Percentiles rank a stretch among this genome's conserved stretches.
These are phyloP conservation scores for Ibycter americanus DNA, from an alignment of 2,797 vertebrate species.

Conservation along the genomic window DNA sequence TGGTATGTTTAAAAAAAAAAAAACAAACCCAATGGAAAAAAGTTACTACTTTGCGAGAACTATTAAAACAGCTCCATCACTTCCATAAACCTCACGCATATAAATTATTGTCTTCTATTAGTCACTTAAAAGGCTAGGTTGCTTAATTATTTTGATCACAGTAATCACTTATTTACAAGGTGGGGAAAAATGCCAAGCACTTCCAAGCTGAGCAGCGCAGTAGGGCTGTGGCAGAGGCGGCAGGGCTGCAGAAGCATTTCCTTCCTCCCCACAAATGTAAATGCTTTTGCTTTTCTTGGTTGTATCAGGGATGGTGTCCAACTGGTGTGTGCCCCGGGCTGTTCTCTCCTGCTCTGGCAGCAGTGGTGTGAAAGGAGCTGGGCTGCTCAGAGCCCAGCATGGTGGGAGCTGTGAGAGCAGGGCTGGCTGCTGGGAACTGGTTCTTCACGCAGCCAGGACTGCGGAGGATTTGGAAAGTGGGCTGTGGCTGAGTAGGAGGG, in stretches of 20 bases:
- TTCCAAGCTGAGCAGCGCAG: slow-evolving; percentile 16
- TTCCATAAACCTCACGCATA: slow-evolving; percentile 31
- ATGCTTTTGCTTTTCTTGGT: neutral
- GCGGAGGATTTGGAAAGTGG: neutral
- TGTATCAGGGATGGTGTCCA: neutral
- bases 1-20: neutral
- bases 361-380: neutral
- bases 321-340: accelerated
- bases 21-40: neutral
- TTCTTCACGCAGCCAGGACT: neutral
- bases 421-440: neutral
- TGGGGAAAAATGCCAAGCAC: slow-evolving; percentile 42
- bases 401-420: neutral
- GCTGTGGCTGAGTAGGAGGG: neutral
- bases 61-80: slow-evolving; percentile 5
- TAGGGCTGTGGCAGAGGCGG: neutral
- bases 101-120: slow-evolving; percentile 19
- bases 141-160: slow-evolving; percentile 70
- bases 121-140: slow-evolving; percentile 40
- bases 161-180: slow-evolving; percentile 66
- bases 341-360: neutral
- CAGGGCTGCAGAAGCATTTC: neutral
- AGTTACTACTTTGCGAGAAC: neutral
- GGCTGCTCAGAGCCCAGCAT: neutral
- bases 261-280: neutral